Base-by-base conservation (phyloP, 2,888 invertebrate species). In the Morpho helenor region DNA sequence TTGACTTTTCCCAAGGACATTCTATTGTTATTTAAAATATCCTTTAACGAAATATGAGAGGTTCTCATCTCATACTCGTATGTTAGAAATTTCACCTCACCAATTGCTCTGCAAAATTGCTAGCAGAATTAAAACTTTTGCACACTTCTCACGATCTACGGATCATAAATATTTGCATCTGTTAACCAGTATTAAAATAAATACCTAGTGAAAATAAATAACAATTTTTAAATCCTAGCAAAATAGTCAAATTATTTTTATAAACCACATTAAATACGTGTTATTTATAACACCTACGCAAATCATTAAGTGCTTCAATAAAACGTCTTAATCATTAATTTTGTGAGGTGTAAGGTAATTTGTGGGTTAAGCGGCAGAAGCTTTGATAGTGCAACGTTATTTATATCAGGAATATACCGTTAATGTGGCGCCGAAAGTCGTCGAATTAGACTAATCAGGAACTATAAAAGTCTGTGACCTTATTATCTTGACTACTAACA, bases 241-340 rank as follows among this genome's bases (percentile, higher is more conserved):
- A 31, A 31, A 31, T 31, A 31, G 31, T 31, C 2, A 31, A 31
- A 31, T 31, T 50, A 39, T 56, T 55, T 52, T 52, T 52, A 42
- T 50, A 4, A 53, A 46, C 44, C 41, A 49, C 46, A 31, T 49
- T 23, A 40, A 31, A 31, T 7, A 7, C 6, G 10, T 31, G 31
- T 31, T 31, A 3, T 31, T 31, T 31, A 7, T 45, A 46, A 22
- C 41, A n/a, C 40, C 50, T 51, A 22, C 40, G 8, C 23, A 46
- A 22, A 40, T 41, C 46, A 51, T 47, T 56, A 47, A 8, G 47
- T 31, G 42, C 46, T 47, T 56, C 51, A 22, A 31, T 54, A 68
- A 59, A 67, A 59, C 59, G 63, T 61, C 57, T 58, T 40, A 53
- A 63, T 66, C 66, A 63, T 69, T 69, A 68, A 72, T 66, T 68